These are phyloP conservation scores for Syrmaticus mikado DNA, from an alignment of 2,113 vertebrate genomes.

Conservation along the genomic window DNA sequence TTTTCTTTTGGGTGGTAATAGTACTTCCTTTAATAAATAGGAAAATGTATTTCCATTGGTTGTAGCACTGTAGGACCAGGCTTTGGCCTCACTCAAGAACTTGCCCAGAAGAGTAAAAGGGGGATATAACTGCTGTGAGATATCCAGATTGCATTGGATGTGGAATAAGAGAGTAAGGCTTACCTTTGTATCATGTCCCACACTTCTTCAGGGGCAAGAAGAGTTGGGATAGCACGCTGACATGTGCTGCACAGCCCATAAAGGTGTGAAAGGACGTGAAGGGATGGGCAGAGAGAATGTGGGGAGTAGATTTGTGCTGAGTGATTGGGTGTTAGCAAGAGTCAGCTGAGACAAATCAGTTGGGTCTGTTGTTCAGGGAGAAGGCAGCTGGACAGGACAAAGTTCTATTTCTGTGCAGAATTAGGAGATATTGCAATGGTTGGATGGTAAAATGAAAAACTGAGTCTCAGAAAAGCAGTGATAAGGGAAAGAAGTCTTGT, in stretches of 20 bases:
- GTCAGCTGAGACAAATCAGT: too few relatives aligned
- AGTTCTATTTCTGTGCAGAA: accelerated
- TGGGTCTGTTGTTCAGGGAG: neutral
- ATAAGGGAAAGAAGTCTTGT: neutral
- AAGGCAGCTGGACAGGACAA: neutral
- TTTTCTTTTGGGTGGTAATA: neutral
- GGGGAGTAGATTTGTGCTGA: too few relatives aligned
- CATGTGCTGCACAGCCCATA: neutral
- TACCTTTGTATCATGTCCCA: accelerated
- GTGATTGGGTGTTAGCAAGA: neutral
- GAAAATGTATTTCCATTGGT: neutral
- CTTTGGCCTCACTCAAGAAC: neutral
- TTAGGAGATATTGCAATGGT: neutral
- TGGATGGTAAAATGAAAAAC: neutral
- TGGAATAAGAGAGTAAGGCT: neutral
- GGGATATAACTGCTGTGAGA: neutral
- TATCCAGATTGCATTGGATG: accelerated
- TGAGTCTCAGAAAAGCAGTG: neutral
- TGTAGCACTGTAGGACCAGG: neutral
- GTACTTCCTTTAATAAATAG: neutral
- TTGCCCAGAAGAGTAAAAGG: neutral
- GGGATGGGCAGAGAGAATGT: accelerated
- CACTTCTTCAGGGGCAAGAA: neutral
- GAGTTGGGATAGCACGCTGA: too few relatives aligned
- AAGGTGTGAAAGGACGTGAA: accelerated